Conservation (phyloP, 2,113 vertebrate genomes). For the Anseranas semipalmata region DNA sequence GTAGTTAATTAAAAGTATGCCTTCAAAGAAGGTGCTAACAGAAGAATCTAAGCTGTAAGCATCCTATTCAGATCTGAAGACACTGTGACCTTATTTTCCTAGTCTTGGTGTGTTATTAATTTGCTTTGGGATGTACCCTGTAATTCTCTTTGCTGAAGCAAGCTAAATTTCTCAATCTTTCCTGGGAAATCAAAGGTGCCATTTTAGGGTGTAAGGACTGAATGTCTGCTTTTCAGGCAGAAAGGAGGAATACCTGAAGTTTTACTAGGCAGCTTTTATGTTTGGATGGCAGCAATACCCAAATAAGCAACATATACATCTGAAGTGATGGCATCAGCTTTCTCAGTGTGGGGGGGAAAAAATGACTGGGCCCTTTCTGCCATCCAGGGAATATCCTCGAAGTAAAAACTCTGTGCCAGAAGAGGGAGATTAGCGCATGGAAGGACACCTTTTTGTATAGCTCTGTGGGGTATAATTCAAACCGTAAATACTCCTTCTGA, state of each 20-base stretch:
- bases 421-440: background rate
- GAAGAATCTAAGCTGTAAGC: background rate
- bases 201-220: background rate
- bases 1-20: background rate
- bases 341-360: background rate
- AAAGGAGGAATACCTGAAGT: background rate
- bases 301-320: background rate
- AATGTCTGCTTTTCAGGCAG: background rate
- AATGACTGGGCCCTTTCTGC: background rate
- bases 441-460: background rate
- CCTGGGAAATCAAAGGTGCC: constrained; percentile 17
- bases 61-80: constrained; percentile 41
- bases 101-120: constrained; percentile 48
- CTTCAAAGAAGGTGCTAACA: constrained; percentile 23
- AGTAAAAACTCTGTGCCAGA: background rate
- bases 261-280: background rate
- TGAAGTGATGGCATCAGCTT: background rate
- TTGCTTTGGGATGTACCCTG: constrained; percentile 51
- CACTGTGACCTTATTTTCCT: constrained; percentile 50
- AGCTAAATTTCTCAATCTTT: constrained; percentile 53
- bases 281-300: background rate
- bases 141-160: constrained; percentile 59
- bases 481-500: background rate
- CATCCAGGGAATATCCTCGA: background rate
- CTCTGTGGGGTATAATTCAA: background rate